Percentiles rank a stretch among this genome's conserved stretches.
Evolutionary conservation across 2,888 invertebrate species (phyloP).

Genomic region (Cremastobaeus sp.): DNA sequence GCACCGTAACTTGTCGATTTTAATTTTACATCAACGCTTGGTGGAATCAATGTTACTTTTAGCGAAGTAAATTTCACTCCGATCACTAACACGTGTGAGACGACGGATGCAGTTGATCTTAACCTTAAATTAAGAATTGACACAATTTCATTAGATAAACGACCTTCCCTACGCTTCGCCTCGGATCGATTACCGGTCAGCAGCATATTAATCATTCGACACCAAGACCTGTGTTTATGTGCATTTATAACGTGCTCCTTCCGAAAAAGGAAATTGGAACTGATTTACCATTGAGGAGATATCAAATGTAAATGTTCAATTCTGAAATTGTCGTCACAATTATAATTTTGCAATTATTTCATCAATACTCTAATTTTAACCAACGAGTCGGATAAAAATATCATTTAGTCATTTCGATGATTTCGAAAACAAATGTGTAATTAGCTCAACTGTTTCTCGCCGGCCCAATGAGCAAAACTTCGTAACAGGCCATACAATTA

Average conservation of each 20-base stretch:
- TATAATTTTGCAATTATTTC: no score
- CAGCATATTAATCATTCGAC: conserved; percentile 44
- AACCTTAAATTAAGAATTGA: conserved; percentile 48
- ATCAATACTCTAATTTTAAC: no score
- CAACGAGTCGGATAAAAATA: no score
- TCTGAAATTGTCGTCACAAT: no score
- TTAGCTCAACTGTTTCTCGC: no score
- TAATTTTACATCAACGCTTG: conserved; percentile 6
- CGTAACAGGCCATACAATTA: not conserved
- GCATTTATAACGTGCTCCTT: conserved; percentile 35
- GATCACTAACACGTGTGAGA: conserved; percentile 19
- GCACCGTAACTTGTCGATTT: not conserved
- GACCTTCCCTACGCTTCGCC: conserved; percentile 47
- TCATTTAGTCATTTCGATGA: no score
- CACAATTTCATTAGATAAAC: conserved; percentile 53
- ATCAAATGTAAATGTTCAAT: no score
- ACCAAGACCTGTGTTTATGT: conserved; percentile 31
- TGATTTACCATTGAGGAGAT: conserved; percentile 19
- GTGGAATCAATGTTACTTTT: conserved; percentile 19
- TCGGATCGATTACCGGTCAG: conserved; percentile 49
- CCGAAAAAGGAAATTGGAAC: conserved; percentile 40
- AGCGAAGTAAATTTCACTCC: conserved; percentile 13
- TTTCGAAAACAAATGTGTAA: no score
- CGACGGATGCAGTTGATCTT: conserved; percentile 41
- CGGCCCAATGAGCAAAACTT: no score